Percentiles rank a stretch among this genome's conserved stretches.
These are phyloP conservation scores for Indicator indicator DNA, from an alignment of 2,113 vertebrate species.

Conservation along the genomic window DNA sequence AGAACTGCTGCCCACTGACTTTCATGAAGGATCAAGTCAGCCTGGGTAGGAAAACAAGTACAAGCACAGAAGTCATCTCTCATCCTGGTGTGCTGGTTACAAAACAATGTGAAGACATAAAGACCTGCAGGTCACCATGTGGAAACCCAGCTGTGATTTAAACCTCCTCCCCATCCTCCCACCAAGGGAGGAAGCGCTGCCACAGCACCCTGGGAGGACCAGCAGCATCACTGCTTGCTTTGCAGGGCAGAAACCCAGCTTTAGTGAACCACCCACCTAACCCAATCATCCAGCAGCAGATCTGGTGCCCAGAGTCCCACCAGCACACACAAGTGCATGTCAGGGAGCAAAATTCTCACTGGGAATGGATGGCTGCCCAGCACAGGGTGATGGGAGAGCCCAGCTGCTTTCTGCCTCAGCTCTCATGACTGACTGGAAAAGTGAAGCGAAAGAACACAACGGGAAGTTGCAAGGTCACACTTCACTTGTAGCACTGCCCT, in stretches of 20 bases:
- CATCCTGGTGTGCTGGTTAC: accelerated
- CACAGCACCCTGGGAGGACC: not conserved
- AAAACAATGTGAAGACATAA: not conserved
- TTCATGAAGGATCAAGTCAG: accelerated
- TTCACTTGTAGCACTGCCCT: not conserved
- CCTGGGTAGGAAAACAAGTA: not conserved
- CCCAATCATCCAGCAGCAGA: accelerated
- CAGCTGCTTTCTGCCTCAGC: not conserved
- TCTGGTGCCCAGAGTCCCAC: not conserved
- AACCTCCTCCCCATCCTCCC: not conserved
- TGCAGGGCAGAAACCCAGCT: not conserved
- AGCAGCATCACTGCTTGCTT: not conserved
- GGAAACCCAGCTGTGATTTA: not conserved
- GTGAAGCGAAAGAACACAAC: slow-evolving; percentile 35
- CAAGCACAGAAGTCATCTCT: not conserved
- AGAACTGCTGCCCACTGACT: not conserved
- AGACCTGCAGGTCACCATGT: not conserved
- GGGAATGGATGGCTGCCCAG: accelerated
- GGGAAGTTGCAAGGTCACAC: slow-evolving; percentile 14
- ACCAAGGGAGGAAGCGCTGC: not conserved
- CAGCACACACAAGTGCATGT: accelerated
- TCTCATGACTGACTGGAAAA: slow-evolving; percentile 43
- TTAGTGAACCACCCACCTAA: not conserved
- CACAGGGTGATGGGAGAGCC: not conserved
- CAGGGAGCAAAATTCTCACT: accelerated